These are phyloP conservation scores for Uria lomvia DNA, from an alignment of 2,113 vertebrate species.

Conservation along the genomic window DNA sequence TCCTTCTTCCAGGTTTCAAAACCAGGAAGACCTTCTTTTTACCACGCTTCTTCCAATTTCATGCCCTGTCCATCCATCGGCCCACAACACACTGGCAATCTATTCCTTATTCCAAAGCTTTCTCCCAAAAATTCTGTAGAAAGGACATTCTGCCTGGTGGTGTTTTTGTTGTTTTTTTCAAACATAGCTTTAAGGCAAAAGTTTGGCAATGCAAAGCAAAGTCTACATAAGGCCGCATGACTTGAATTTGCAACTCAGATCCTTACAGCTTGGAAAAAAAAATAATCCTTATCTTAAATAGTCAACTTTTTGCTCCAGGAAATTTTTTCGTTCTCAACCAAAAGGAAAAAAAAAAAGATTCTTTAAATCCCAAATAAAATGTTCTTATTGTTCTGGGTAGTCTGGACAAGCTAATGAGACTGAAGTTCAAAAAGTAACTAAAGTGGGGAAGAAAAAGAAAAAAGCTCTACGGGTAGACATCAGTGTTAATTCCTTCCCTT, in stretches of 20 bases:
- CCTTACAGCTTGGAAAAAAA: constrained; percentile 56
- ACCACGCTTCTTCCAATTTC: not conserved
- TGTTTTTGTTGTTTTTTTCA: not conserved
- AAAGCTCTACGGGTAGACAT: not conserved
- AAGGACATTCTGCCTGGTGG: constrained; percentile 67
- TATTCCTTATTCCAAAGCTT: not conserved
- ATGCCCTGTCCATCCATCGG: not conserved
- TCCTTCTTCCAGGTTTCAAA: not conserved
- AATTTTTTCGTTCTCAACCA: not conserved
- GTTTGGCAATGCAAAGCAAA: constrained; percentile 85
- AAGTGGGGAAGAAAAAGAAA: constrained; percentile 23
- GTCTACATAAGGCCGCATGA: constrained; percentile 94
- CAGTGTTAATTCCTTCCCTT: constrained; percentile 21
- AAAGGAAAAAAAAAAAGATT: not conserved
- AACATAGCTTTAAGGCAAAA: constrained; percentile 90
- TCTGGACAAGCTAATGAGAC: constrained; percentile 30
- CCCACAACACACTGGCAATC: not conserved
- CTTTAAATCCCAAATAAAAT: constrained; percentile 38
- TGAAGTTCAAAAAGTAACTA: constrained; percentile 31
- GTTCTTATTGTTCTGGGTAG: constrained; percentile 14
- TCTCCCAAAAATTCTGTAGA: not conserved
- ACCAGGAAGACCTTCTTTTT: not conserved
- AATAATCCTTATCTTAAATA: constrained; percentile 19
- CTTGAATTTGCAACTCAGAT: constrained; percentile 71
- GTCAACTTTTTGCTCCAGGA: constrained; percentile 4